Base-by-base conservation (phyloP, 2,888 invertebrate genomes). In the Eupeodes luniger region DNA sequence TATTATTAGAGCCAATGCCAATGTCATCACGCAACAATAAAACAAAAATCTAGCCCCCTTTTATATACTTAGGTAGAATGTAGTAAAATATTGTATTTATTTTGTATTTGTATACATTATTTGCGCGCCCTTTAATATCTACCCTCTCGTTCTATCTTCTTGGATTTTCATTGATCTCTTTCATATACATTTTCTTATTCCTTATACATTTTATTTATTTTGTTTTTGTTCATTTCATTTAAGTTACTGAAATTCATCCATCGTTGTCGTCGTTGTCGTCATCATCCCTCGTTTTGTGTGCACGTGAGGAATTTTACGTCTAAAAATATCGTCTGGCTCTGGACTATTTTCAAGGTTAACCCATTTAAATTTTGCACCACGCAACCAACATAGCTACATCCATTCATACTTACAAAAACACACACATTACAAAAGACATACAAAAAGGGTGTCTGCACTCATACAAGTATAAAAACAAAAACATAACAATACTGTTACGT, bases 251-350 rank as follows among this genome's bases (percentile, higher is more conserved):
- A 66, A 64, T 36, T 34, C 27, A 66, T 79, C 69, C 14, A 53
- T 44, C 59, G 16, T 66, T 49, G 36, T 62, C 51, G 53, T 49
- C 67, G 16, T 69, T 53, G 36, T 66, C 55, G 44, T 67, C 84
- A 51, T 83, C 84, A 84, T 81, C 77, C 85, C 81, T 51, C 67
- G 40, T 51, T 55, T 55, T 59, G 0, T 72, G 61, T 77, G 84
- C 77, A 77, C 80, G 67, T 78, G 61, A 78, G 77, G 81, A 81
- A 81, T 88, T 81, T 86, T 85, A 79, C 81, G 84, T 88, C 88
- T 88, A 88, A 88, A 85, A 88, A 88, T 88, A 88, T 85, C 81
- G 88, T 88, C 88, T 88, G 88, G 88, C 85, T 88, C 88, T 88
- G 88, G 88, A 78, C 88, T 85, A 85, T 88, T 88, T 88, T 88